Evolutionary conservation across 1,140 invertebrate species (phyloP).

Genomic region (Ceratina japonica): DNA sequence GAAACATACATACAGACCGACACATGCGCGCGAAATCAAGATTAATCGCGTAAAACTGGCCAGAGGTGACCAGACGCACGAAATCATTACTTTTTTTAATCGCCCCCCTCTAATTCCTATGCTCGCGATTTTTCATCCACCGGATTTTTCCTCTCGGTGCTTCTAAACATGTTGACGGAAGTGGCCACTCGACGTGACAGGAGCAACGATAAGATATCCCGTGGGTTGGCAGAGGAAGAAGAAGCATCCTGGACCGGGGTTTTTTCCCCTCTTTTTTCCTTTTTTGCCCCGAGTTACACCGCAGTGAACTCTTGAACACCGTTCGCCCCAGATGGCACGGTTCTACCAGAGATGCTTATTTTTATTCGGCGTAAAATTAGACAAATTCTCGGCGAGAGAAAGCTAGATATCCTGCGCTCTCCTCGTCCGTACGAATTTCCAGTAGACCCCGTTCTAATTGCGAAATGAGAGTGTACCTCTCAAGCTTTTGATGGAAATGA

Average conservation of each 20-base stretch:
- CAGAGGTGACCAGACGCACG: neutral
- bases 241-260: neutral
- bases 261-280: neutral
- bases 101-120: conserved; percentile 2
- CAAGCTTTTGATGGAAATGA: neutral
- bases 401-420: neutral
- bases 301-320: conserved; percentile 10
- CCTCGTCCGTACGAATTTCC: neutral
- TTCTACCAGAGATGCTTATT: conserved; percentile 5
- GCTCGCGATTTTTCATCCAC: neutral
- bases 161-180: conserved; percentile 47
- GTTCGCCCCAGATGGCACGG: neutral
- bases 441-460: neutral
- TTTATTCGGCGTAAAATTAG: conserved; percentile 22
- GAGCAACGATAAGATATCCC: conserved; percentile 46
- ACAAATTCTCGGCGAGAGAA: neutral
- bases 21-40: neutral
- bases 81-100: conserved; percentile 36
- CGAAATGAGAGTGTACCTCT: neutral
- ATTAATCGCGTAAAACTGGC: neutral
- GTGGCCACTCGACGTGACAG: conserved; percentile 36
- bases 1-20: no score
- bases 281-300: neutral
- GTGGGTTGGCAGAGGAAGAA: neutral
- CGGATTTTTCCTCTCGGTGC: conserved; percentile 23